These are phyloP conservation scores for Eidolon helvum DNA, from an alignment of 2,113 vertebrate genomes.

Conservation along the genomic window DNA sequence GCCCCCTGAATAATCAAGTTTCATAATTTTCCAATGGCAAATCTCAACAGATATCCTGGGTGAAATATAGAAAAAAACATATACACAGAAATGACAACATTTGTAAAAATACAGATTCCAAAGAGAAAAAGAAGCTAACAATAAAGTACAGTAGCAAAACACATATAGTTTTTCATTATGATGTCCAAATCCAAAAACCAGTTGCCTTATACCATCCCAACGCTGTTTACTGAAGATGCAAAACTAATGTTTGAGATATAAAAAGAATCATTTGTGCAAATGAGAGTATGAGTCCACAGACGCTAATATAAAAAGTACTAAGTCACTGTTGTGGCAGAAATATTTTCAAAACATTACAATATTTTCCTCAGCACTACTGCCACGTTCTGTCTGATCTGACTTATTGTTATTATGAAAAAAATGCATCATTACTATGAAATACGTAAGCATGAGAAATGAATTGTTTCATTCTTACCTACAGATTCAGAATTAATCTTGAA, in stretches of 20 bases:
- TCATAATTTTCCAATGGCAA: conserved; percentile 8
- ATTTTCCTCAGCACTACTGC: background rate
- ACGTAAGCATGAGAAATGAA: background rate
- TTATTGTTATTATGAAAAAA: background rate
- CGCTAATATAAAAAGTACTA: background rate
- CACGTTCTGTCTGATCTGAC: background rate
- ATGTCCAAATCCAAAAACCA: background rate
- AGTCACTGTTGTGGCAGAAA: background rate
- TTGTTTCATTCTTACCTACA: background rate
- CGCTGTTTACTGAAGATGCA: background rate
- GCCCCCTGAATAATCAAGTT: background rate
- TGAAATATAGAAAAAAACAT: background rate
- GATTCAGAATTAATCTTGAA: conserved; percentile 9
- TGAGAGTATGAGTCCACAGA: background rate
- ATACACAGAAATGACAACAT: background rate
- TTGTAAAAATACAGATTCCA: background rate
- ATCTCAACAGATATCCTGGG: background rate
- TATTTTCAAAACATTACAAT: background rate
- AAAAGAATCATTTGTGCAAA: background rate
- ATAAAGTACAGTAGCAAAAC: background rate
- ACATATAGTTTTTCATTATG: background rate
- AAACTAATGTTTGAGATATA: background rate
- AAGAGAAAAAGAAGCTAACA: background rate
- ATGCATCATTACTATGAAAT: background rate
- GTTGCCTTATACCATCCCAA: background rate